phyloP scores from a whole-genome alignment of 2,797 vertebrate species.

The Luscinia megarhynchos region DNA sequence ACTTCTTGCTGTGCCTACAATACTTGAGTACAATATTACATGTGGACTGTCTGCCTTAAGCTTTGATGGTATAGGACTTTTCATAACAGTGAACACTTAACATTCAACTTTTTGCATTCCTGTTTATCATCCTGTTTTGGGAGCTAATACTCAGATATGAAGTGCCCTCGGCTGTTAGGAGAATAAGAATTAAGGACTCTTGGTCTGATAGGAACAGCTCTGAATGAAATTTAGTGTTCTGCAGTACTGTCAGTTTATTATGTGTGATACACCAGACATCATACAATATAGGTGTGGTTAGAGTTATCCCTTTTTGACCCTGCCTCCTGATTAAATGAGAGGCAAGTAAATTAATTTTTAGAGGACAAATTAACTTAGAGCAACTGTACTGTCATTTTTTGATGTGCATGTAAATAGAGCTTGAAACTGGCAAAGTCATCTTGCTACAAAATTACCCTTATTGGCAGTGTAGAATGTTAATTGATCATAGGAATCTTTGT shows the following conservation, averaged over 20 bases:
- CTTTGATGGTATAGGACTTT: slow-evolving; percentile 3
- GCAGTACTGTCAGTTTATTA: slow-evolving; percentile 4
- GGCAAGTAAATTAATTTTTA: slow-evolving; percentile 44
- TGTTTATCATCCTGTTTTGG: neutral
- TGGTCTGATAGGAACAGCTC: slow-evolving; percentile 7
- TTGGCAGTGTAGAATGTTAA: slow-evolving; percentile 50
- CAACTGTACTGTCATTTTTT: slow-evolving; percentile 24
- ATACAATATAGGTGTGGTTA: neutral
- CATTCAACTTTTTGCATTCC: slow-evolving; percentile 47
- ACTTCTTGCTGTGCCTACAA: slow-evolving; percentile 31
- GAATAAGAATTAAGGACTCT: slow-evolving; percentile 20
- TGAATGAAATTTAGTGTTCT: slow-evolving; percentile 1
- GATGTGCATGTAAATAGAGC: slow-evolving; percentile 47
- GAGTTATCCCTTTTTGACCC: slow-evolving; percentile 31
- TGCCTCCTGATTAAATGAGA: slow-evolving; percentile 8
- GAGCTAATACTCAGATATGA: slow-evolving; percentile 39
- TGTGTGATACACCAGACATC: neutral
- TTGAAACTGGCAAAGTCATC: slow-evolving; percentile 7
- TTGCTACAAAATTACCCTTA: slow-evolving; percentile 12
- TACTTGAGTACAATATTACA: neutral
- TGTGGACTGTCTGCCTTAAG: slow-evolving; percentile 46
- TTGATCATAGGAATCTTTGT: slow-evolving; percentile 19
- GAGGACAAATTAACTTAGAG: slow-evolving; percentile 24
- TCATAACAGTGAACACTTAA: neutral
- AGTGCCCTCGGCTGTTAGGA: slow-evolving; percentile 19